These are phyloP conservation scores for Agrotis clavis DNA, from an alignment of 2,888 invertebrate genomes.

Conservation along the genomic window DNA sequence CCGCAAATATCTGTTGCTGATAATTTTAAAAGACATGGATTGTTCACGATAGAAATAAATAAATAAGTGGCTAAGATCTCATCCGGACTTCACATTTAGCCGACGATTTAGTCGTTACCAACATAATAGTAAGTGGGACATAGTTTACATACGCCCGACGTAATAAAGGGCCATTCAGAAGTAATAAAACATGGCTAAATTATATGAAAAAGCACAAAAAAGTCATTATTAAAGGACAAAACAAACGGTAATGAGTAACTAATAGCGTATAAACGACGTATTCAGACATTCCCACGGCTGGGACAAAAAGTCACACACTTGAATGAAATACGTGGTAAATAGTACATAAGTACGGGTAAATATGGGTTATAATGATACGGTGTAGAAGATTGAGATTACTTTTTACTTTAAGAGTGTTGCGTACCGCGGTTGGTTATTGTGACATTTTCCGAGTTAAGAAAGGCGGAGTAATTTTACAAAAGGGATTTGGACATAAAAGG, in stretches of 20 bases:
- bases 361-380: slow-evolving; percentile 52
- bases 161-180: slow-evolving; percentile 74
- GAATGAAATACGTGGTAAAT: slow-evolving; percentile 70
- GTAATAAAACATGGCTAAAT: slow-evolving; percentile 74
- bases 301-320: slow-evolving; percentile 71
- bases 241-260: slow-evolving; percentile 82
- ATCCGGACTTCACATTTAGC: not conserved
- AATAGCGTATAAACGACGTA: slow-evolving; percentile 85
- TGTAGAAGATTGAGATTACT: slow-evolving; percentile 52
- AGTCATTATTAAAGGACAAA: slow-evolving; percentile 78
- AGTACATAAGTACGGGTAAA: slow-evolving; percentile 51
- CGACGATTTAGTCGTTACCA: slow-evolving; percentile 46
- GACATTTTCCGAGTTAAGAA: slow-evolving; percentile 40
- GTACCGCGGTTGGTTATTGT: slow-evolving; percentile 42
- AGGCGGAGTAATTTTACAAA: slow-evolving; percentile 45
- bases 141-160: slow-evolving; percentile 57
- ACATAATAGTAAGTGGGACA: slow-evolving; percentile 57
- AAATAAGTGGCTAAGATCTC: slow-evolving; percentile 9
- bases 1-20: slow-evolving; percentile 18
- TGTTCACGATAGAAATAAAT: not conserved
- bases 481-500: slow-evolving; percentile 28
- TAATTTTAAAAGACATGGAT: not conserved
- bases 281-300: slow-evolving; percentile 79
- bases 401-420: slow-evolving; percentile 49
- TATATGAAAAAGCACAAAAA: slow-evolving; percentile 74